These are phyloP conservation scores for Autographa gamma DNA, from an alignment of 2,888 invertebrate genomes.

Conservation along the genomic window DNA sequence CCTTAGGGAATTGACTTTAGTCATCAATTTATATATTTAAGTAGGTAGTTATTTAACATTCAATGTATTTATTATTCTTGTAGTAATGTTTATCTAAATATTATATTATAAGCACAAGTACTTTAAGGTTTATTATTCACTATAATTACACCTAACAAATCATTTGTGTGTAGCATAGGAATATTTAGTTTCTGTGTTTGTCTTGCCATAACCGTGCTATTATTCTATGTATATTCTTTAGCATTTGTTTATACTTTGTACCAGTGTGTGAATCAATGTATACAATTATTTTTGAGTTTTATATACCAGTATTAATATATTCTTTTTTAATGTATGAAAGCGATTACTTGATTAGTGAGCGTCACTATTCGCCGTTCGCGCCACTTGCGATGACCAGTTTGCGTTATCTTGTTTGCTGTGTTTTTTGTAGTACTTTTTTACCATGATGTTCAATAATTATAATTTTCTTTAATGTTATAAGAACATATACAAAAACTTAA, in stretches of 20 bases:
- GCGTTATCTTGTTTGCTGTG: background rate
- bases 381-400: background rate
- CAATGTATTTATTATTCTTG: background rate
- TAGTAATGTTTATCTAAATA: background rate
- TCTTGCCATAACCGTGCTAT: background rate
- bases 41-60: background rate
- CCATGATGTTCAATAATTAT: background rate
- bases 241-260: background rate
- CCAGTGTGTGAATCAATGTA: no score
- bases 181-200: background rate
- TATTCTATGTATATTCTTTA: background rate
- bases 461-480: background rate
- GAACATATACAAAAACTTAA: background rate
- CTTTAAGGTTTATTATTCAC: background rate
- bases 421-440: constrained; percentile 4
- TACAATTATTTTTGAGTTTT: background rate
- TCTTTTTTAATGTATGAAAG: background rate
- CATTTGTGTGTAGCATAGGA: background rate
- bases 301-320: background rate
- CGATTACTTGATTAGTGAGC: background rate
- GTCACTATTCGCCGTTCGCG: background rate
- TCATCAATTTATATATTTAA: constrained; percentile 6
- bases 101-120: background rate
- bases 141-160: background rate
- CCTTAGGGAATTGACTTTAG: constrained; percentile 5